phyloP scores from a whole-genome alignment of 2,888 invertebrate genomes.

The Nomada hirtipes region DNA sequence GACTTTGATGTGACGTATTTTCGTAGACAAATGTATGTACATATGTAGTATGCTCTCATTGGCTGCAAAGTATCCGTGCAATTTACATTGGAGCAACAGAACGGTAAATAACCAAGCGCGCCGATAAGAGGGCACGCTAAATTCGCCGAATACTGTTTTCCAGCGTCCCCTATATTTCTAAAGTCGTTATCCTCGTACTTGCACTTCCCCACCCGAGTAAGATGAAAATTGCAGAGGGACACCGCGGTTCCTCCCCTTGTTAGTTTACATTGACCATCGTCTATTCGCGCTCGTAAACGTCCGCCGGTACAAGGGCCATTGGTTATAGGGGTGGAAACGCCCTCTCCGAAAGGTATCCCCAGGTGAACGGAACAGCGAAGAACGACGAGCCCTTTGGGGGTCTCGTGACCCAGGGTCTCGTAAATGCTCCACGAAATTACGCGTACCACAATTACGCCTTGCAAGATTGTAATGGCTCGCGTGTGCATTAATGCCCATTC shows the following conservation, averaged over 20 bases:
- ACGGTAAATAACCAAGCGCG: too few relatives aligned
- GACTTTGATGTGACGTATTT: too few relatives aligned
- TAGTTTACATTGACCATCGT: conserved; percentile 60
- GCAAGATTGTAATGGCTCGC: conserved; percentile 73
- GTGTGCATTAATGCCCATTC: conserved; percentile 49
- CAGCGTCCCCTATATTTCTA: background rate
- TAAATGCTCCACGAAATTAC: conserved; percentile 72
- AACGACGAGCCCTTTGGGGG: conserved; percentile 62
- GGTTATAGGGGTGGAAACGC: conserved; percentile 50
- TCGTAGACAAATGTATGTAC: too few relatives aligned
- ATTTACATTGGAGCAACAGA: too few relatives aligned
- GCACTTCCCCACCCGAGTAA: background rate
- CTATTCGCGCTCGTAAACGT: conserved; percentile 66
- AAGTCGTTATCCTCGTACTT: background rate
- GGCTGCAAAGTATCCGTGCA: too few relatives aligned
- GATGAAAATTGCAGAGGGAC: conserved; percentile 24
- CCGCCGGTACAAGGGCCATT: conserved; percentile 48
- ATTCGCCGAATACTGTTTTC: background rate
- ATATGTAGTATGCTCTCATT: too few relatives aligned
- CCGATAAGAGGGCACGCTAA: background rate
- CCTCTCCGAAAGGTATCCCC: conserved; percentile 48
- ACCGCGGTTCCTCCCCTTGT: background rate
- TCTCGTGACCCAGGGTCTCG: conserved; percentile 62
- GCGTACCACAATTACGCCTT: conserved; percentile 71
- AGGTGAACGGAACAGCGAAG: conserved; percentile 52